Evolutionary conservation across 2,888 invertebrate species (phyloP), one percentile per base, ranked within the genome.

Genomic region (Cataglyphis rosenhaueri): DNA sequence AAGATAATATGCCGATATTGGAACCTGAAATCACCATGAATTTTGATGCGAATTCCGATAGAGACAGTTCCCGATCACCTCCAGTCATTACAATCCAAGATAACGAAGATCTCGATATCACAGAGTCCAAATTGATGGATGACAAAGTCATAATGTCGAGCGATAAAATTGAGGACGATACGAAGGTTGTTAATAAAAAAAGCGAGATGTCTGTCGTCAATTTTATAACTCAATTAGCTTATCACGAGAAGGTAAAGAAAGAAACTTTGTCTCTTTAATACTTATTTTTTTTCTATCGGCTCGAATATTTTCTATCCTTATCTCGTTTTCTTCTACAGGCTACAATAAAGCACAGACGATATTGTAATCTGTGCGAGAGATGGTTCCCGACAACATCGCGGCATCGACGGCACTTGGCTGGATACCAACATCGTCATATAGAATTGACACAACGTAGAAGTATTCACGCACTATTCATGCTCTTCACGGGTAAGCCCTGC

Each of bases 401-500:
- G 68, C 94, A 94, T 81, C 91, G 92, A 59, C 89, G 92, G 21
- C 95, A 95, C 85, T 90, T 94, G 64, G 90, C 92, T 18, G 94
- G 94, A 18, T 94, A 94, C 82, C 94, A 94, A 87, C 95, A 95
- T 84, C 92, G 93, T 75, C 93, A 94, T 61, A 93, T 94, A 57
- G 95, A 95, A 86, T 87, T 94, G 29, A 92, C 92, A 0, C 95
- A 95, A 83, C 93, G 95, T 74, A 92, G 94, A 88, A 94, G 94
- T 10, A 94, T 95, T 76, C 95, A 95, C 71, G 93, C 94, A 55
- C 91, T 95, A 78, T 95, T 94, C 73, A 94, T 93, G 81, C 90
- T 95, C 21, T 95, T 95, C 76, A 95, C 95, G 57, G 95, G 94
- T 0, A 93, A 92, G 73, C 93, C 92, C 15, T 95, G 95, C 83